Conservation (phyloP, 2,888 invertebrate genomes). For the Epirrhoe alternata region DNA sequence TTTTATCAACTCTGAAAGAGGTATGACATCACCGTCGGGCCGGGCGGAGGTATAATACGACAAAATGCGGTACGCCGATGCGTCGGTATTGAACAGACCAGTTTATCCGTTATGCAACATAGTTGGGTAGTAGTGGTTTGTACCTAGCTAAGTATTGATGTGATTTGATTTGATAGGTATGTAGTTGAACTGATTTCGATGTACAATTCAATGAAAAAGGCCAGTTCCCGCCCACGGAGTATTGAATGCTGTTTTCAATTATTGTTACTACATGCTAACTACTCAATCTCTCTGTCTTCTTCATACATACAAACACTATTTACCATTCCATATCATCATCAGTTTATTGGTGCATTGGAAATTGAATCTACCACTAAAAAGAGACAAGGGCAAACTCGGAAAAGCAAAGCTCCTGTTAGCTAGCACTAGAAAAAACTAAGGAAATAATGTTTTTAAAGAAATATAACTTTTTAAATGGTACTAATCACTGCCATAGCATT, state of each 20-base stretch:
- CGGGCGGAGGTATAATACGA: slow-evolving; percentile 68
- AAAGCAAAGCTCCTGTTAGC: no score
- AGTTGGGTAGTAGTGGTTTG: slow-evolving; percentile 29
- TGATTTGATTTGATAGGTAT: slow-evolving; percentile 35
- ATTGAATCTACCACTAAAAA: no score
- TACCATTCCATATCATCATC: no score
- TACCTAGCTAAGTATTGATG: no score
- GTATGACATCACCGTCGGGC: slow-evolving; percentile 72
- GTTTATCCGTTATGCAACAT: slow-evolving; percentile 16
- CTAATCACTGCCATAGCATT: not conserved
- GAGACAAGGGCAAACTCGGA: no score
- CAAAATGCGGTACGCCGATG: slow-evolving; percentile 44
- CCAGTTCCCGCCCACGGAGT: not conserved
- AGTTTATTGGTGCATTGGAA: no score
- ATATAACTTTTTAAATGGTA: no score
- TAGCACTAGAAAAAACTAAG: no score
- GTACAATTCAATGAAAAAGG: not conserved
- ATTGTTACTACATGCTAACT: not conserved
- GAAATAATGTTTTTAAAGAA: no score
- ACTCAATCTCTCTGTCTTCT: no score
- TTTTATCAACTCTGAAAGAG: slow-evolving; percentile 71
- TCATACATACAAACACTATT: no score
- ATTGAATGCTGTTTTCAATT: not conserved
- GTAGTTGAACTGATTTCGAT: slow-evolving; percentile 16
- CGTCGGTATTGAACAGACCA: not conserved